Percentiles rank a stretch among this genome's conserved stretches.
phyloP scores from a whole-genome alignment of 2,113 vertebrate genomes.

The Centropristis striata region DNA sequence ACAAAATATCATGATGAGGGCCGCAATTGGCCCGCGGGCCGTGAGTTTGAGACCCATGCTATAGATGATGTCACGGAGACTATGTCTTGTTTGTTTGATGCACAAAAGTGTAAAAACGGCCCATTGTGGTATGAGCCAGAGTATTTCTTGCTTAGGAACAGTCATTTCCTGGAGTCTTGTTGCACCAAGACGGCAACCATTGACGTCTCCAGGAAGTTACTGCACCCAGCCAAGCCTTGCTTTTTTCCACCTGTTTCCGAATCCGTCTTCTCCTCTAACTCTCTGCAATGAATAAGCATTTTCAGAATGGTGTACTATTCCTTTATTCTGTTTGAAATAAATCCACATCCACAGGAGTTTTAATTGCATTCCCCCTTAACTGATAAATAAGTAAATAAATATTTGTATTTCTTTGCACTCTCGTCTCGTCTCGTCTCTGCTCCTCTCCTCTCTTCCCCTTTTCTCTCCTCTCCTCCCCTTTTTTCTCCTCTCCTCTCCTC shows the following conservation, averaged over 20 bases:
- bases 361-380: background rate
- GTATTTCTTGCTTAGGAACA: slow-evolving; percentile 1
- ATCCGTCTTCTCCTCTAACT: background rate
- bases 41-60: too few species aligned
- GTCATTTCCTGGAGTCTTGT: background rate
- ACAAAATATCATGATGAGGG: too few species aligned
- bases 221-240: too few species aligned
- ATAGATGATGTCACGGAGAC: too few species aligned
- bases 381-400: background rate
- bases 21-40: too few species aligned
- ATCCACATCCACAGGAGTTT: background rate
- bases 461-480: background rate
- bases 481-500: slow-evolving; percentile 6
- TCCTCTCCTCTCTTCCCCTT: too few species aligned
- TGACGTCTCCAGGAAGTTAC: background rate
- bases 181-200: background rate
- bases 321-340: background rate
- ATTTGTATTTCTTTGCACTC: too few species aligned
- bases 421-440: too few species aligned
- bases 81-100: background rate
- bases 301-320: background rate
- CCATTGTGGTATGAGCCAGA: background rate
- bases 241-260: background rate
- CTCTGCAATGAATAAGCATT: background rate
- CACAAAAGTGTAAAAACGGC: background rate